Base-by-base conservation (phyloP, 2,113 vertebrate species). In the Andinoacara biseriatus region DNA sequence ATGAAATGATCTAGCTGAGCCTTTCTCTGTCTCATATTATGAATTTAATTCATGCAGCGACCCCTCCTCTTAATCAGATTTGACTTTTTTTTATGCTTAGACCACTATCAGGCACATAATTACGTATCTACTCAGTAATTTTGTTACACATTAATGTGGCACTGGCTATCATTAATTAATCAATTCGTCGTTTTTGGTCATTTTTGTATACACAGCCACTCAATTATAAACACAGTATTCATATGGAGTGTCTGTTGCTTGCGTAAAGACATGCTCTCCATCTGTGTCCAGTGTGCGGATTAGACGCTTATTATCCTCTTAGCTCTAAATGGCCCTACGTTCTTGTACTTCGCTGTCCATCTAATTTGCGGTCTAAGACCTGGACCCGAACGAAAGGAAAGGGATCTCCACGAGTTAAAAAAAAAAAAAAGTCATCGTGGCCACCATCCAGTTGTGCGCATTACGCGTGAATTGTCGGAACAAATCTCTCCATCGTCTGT, bases 251-350 rank as follows among this genome's bases (percentile, higher is more conserved):
- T 81, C 38, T 79, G 81, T 43, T 52, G 88, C 82, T 77, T 86
- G 85, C 91, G 85, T 89, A 85, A 91, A 88, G 88, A 86, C 91
- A 78, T 79, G 84, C 81, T 87, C 90, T 94, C 95, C 94, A 95
- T 96, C 95, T 95, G 95, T 83, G 91, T 90, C 90, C 90, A 88
- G 85, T 82, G 93, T 18, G 91, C 91, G 93, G 95, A 96, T 96
- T 96, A 96, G 93, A 94, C 86, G 86, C 85, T 81, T 74, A 86
- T 96, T 94, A 96, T 96, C 96, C 94, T 96, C 96, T 96, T 96
- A 96, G 90, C 93, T 86, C 91, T 91, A 95, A 93, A 94, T 94
- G 93, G 90, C 91, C 85, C 90, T 87, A 74, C 86, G 91, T 84
- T 91, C 78, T 86, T 80, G 80, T 90, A 84, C 90, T 86, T 52